These are phyloP conservation scores for Fragum whitleyi DNA, from an alignment of 2,888 invertebrate genomes.

Conservation along the genomic window DNA sequence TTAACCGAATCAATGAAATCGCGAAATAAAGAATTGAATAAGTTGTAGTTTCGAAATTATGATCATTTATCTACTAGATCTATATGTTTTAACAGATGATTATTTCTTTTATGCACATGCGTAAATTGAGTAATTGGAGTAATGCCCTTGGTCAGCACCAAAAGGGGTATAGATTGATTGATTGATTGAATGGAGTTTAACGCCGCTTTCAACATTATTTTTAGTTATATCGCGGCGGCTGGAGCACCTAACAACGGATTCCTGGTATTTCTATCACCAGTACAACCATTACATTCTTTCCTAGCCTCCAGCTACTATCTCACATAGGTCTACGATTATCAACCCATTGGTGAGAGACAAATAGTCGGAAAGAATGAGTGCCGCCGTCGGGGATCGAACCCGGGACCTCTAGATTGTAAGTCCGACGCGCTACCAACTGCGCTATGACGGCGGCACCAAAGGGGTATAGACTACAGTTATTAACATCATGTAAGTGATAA, in stretches of 20 bases:
- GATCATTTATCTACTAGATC: too few species aligned
- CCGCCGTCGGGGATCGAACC: background rate
- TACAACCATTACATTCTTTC: background rate
- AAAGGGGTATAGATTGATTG: too few species aligned
- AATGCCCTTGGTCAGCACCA: too few species aligned
- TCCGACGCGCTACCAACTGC: background rate
- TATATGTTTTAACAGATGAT: too few species aligned
- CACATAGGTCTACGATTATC: constrained; percentile 1
- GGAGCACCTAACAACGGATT: background rate
- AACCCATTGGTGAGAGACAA: background rate
- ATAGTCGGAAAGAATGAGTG: background rate
- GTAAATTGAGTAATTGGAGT: too few species aligned
- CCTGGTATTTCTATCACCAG: background rate
- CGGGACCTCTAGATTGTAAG: background rate
- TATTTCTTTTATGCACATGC: too few species aligned
- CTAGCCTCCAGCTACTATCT: background rate
- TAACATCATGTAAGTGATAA: too few species aligned
- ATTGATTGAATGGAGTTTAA: background rate
- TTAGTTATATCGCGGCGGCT: background rate
- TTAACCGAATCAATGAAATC: too few species aligned
- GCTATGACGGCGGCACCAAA: background rate
- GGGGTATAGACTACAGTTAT: too few species aligned
- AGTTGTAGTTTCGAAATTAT: too few species aligned
- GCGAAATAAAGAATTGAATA: too few species aligned
- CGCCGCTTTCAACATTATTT: constrained; percentile 8